Conservation (phyloP, 2,797 vertebrate species). For the Lacerta agilis region DNA sequence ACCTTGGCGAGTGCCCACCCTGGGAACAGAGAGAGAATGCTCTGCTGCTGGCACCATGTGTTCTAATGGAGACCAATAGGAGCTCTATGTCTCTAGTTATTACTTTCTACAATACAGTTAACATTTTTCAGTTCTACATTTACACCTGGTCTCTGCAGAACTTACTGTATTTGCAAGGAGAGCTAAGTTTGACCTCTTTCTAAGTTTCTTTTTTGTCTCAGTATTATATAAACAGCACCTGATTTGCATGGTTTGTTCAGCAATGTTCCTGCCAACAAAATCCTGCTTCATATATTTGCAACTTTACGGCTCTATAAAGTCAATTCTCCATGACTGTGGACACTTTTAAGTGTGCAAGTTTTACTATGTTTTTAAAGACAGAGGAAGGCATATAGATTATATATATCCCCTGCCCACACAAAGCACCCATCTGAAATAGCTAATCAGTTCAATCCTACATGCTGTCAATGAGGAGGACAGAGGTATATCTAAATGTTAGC, state of each 20-base stretch:
- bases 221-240: background rate
- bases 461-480: background rate
- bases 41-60: background rate
- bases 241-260: background rate
- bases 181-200: background rate
- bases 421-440: background rate
- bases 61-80: background rate
- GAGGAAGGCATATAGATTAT: background rate
- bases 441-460: background rate
- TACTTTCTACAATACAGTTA: background rate
- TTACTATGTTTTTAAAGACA: constrained; percentile 15
- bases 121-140: background rate
- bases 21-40: too few species aligned
- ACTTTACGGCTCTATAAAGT: constrained; percentile 32
- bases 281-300: background rate
- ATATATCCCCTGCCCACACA: background rate
- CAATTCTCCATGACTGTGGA: background rate
- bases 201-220: constrained; percentile 4
- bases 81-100: background rate
- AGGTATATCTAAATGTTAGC: background rate
- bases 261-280: constrained; percentile 14
- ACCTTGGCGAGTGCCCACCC: too few species aligned
- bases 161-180: background rate
- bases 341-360: background rate
- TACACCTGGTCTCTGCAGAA: background rate